Conservation (phyloP, 2,888 invertebrate species). For the Eupithecia centaureata region DNA sequence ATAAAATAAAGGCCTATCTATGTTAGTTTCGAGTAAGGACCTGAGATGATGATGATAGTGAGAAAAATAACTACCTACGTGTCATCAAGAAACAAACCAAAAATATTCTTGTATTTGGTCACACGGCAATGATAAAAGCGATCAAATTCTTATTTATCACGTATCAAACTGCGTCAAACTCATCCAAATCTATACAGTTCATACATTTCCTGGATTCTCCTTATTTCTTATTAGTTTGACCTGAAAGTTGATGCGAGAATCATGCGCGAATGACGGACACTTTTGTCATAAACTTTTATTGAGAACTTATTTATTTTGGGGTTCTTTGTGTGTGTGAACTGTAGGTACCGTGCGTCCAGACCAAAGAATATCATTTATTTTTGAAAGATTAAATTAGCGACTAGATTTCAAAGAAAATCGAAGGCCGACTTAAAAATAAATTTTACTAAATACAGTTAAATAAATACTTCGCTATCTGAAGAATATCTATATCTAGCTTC, state of each 20-base stretch:
- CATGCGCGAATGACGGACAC: conserved; percentile 34
- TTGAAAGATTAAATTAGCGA: too few relatives aligned
- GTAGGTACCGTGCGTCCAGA: too few relatives aligned
- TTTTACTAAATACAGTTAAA: too few relatives aligned
- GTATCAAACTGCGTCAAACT: conserved; percentile 4
- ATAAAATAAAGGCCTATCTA: neutral
- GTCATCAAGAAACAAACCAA: neutral
- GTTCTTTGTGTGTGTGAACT: conserved; percentile 15
- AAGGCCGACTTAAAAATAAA: too few relatives aligned
- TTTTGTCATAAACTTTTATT: conserved; percentile 38
- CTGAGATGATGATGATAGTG: neutral
- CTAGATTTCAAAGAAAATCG: too few relatives aligned
- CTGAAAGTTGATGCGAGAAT: conserved; percentile 37
- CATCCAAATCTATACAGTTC: conserved; percentile 21
- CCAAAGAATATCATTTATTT: too few relatives aligned
- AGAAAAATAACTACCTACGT: neutral
- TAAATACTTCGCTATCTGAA: too few relatives aligned
- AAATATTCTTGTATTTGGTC: neutral
- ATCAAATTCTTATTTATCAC: conserved; percentile 20
- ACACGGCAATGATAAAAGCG: conserved; percentile 13
- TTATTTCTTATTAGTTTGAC: conserved; percentile 33
- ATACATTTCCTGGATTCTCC: conserved; percentile 22
- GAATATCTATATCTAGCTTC: too few relatives aligned
- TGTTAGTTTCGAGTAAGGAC: neutral
- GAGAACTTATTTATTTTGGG: conserved; percentile 18